Percentiles rank a stretch among this genome's conserved stretches.
phyloP scores from a whole-genome alignment of 53 echinoderm and acorn worm genomes.

The Apostichopus leukothele region DNA sequence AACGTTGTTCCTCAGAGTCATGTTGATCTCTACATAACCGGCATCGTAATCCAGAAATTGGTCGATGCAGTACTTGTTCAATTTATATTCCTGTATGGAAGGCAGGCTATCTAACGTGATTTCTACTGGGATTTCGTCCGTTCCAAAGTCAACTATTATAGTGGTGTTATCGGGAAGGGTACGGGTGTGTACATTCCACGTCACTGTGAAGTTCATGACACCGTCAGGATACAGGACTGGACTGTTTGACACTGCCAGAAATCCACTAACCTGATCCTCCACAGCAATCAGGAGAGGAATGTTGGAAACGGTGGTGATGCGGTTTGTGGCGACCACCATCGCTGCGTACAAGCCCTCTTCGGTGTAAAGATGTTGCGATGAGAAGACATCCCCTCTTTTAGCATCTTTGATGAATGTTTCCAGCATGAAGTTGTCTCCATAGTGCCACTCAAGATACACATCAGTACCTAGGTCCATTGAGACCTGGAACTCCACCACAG shows the following conservation, averaged over 20 bases:
- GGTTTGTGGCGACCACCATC: slow-evolving; percentile 62
- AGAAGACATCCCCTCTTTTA: slow-evolving; percentile 15
- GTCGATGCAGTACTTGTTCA: slow-evolving; percentile 40
- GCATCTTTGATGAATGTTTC: slow-evolving; percentile 48
- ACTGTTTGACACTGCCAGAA: slow-evolving; percentile 50
- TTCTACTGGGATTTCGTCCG: background rate
- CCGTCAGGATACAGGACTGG: slow-evolving; percentile 71
- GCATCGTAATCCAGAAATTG: slow-evolving; percentile 21
- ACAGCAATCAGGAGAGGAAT: slow-evolving; percentile 65
- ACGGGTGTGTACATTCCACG: slow-evolving; percentile 56
- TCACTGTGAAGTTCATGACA: slow-evolving; percentile 51
- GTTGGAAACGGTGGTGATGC: slow-evolving; percentile 47
- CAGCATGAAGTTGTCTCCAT: slow-evolving; percentile 65
- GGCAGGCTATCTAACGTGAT: slow-evolving; percentile 48
- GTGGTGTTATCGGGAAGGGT: slow-evolving; percentile 72
- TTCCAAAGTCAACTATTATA: slow-evolving; percentile 62
- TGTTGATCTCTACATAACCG: slow-evolving; percentile 17
- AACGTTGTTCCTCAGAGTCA: background rate
- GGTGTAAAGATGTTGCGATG: slow-evolving; percentile 65
- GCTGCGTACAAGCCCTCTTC: slow-evolving; percentile 68
- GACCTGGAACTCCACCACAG: slow-evolving; percentile 54
- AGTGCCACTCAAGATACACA: slow-evolving; percentile 65
- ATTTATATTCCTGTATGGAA: slow-evolving; percentile 7
- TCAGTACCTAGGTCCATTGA: slow-evolving; percentile 65
- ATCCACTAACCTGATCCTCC: slow-evolving; percentile 62